phyloP scores from a whole-genome alignment of 2,113 vertebrate genomes.

The Peucedramus taeniatus region DNA sequence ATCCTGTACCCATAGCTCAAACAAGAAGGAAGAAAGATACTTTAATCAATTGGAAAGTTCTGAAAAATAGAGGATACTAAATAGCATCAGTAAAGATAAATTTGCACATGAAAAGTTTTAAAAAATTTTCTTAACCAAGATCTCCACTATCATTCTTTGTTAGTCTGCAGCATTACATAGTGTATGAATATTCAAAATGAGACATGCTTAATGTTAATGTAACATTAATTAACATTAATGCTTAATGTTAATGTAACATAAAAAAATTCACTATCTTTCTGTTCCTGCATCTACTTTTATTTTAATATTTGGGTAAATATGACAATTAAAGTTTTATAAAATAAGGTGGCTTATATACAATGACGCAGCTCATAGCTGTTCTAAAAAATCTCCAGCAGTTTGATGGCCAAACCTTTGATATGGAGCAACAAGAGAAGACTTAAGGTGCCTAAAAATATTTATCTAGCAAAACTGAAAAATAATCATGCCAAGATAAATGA shows the following conservation, averaged over 20 bases:
- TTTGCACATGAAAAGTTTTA: not conserved
- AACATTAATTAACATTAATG: too few species aligned
- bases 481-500: not conserved
- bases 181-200: not conserved
- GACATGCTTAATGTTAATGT: not conserved
- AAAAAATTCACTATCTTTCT: not conserved
- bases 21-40: not conserved
- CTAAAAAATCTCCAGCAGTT: not conserved
- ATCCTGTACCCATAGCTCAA: not conserved
- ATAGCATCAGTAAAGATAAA: not conserved
- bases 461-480: not conserved
- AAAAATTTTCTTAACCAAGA: not conserved
- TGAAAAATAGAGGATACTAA: not conserved
- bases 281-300: not conserved
- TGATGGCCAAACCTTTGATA: not conserved
- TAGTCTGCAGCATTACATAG: not conserved
- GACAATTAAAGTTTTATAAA: not conserved
- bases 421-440: not conserved
- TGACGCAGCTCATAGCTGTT: not conserved
- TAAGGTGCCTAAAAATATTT: not conserved
- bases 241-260: not conserved
- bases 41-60: not conserved
- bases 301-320: not conserved
- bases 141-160: not conserved
- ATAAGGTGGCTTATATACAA: not conserved